Percentiles rank a stretch among this genome's conserved stretches.
phyloP scores from a whole-genome alignment of 2,797 vertebrate genomes.

The Malacoctenus gilli region DNA sequence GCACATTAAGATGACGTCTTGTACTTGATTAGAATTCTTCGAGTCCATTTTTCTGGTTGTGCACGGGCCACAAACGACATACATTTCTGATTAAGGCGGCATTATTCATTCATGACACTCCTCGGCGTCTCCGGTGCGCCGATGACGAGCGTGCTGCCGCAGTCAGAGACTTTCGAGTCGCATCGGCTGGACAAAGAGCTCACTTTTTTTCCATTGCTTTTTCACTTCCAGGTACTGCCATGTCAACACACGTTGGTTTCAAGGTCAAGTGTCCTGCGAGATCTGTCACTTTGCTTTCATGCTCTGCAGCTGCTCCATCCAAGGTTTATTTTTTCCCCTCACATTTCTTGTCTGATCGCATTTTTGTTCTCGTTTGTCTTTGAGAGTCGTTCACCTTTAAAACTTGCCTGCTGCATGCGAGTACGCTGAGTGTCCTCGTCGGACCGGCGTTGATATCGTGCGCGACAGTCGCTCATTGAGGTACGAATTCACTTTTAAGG shows the following conservation, averaged over 20 bases:
- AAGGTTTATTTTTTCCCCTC: background rate
- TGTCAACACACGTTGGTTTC: background rate
- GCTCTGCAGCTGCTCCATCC: background rate
- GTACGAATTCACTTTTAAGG: no score
- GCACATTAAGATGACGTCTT: no score
- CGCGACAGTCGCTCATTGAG: no score
- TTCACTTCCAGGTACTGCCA: constrained; percentile 22
- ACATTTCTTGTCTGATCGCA: background rate
- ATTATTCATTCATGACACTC: constrained; percentile 52
- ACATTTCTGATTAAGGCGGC: constrained; percentile 25
- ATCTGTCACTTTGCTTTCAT: background rate
- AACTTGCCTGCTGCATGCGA: background rate
- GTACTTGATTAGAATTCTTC: constrained; percentile 11
- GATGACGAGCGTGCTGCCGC: constrained; percentile 72
- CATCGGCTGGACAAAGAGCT: constrained; percentile 65
- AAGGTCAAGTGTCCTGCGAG: background rate
- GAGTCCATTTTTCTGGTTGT: constrained; percentile 13
- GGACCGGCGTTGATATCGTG: no score
- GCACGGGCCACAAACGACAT: constrained; percentile 10
- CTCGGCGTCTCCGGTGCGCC: constrained; percentile 51
- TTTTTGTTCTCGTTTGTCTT: background rate
- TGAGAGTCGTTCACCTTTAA: background rate
- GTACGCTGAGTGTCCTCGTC: no score
- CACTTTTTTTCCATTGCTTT: constrained; percentile 61
- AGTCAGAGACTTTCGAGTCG: constrained; percentile 72